Base-by-base conservation (phyloP, 2,888 invertebrate genomes). In the Saturnia japonica region DNA sequence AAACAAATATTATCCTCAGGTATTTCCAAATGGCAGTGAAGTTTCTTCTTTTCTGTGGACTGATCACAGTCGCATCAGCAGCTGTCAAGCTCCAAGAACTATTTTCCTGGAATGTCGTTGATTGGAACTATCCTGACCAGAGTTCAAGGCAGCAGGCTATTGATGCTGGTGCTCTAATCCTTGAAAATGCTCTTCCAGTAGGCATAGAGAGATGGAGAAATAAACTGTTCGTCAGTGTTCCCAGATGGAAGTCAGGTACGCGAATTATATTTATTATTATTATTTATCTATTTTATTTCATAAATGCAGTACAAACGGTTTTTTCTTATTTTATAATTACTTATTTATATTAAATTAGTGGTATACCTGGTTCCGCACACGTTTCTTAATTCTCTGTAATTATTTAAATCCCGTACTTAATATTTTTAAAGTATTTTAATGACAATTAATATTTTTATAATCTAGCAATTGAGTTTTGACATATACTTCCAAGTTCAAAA, bases 181-280 rank as follows among this genome's bases (percentile, higher is more conserved):
- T 97, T 0, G 96, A 96, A 82, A 97, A 97, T 83, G 97, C 95
- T 69, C 90, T 97, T 1, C 97, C 97, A 0, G 97, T 97, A 1
- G 98, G 97, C 28, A 95, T 98, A 43, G 97, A 98, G 86, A 93
- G 97, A 72, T 97, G 96, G 96, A 95, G 94, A 74, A 96, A 97
- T 83, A 97, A 97, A 78, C 93, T 98, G n/a, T 98, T 97, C 85
- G 95, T 98, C 40, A 96, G 96, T 14, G 96, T 97, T 2, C 98
- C 98, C 0, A 95, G 98, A 80, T 97, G 97, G 97, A 94, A 94
- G 75, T 91, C 95, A 87, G 97, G 97, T 97, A 84, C 93, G 94
- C 74, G 14, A 2, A 4, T 16, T 60, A 4, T 51, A 51, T 12
- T 51, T 51, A 2, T 51, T 51, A 12, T 12, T 51, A n/a, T n/a